Percentiles rank a stretch among this genome's conserved stretches.
phyloP scores from a whole-genome alignment of 2,797 vertebrate species.

The Etheostoma nigrum region DNA sequence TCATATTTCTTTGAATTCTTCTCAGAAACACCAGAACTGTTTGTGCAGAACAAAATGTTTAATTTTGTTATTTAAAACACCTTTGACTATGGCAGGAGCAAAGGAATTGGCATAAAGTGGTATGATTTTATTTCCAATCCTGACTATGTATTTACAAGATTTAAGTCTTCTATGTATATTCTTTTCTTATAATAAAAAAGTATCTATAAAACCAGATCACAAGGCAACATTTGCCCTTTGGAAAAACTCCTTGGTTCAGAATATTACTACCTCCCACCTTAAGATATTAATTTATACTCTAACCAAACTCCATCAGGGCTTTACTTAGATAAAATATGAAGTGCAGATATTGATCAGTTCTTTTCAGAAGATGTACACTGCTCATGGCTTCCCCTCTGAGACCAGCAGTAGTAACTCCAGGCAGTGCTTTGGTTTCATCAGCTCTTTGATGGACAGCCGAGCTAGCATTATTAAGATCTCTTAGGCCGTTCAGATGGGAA shows the following conservation, averaged over 20 bases:
- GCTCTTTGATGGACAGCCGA: constrained; percentile 49
- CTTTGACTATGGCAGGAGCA: neutral
- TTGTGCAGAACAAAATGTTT: neutral
- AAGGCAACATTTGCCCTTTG: neutral
- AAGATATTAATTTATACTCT: neutral
- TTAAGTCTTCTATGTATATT: neutral
- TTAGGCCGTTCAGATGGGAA: constrained; percentile 17
- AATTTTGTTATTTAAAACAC: too few relatives aligned
- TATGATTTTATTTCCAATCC: neutral
- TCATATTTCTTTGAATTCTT: too few relatives aligned
- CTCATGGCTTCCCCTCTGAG: constrained; percentile 42
- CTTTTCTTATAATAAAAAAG: neutral
- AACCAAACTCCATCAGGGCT: neutral
- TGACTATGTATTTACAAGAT: neutral
- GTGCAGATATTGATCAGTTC: neutral
- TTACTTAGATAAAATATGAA: neutral
- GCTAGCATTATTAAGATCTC: constrained; percentile 44
- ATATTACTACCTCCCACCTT: neutral
- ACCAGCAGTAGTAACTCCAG: constrained; percentile 17
- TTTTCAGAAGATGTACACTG: neutral
- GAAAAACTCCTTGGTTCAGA: neutral
- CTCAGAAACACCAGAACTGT: too few relatives aligned
- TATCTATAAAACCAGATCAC: neutral
- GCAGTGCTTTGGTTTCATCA: constrained; percentile 37
- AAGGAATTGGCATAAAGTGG: too few relatives aligned